phyloP scores from a whole-genome alignment of 2,797 vertebrate species.

The Sebastes iracundus region DNA sequence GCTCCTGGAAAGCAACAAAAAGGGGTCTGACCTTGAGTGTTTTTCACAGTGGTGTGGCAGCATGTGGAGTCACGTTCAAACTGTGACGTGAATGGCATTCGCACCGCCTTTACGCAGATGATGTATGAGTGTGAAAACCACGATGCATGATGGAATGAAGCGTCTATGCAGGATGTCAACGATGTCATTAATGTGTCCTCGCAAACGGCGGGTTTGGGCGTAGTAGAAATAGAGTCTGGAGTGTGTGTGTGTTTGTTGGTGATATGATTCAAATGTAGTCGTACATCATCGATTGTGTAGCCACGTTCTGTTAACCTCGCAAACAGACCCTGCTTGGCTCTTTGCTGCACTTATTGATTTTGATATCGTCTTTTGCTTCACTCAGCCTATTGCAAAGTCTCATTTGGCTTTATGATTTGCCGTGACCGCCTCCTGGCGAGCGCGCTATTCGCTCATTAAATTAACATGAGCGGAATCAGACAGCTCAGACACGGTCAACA shows the following conservation, averaged over 20 bases:
- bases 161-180: slow-evolving; percentile 25
- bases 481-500: slow-evolving; percentile 53
- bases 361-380: slow-evolving; percentile 56
- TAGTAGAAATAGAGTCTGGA: not conserved
- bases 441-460: slow-evolving; percentile 62
- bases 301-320: slow-evolving; percentile 30
- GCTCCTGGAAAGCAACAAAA: slow-evolving; percentile 32
- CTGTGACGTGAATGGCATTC: slow-evolving; percentile 30
- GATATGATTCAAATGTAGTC: slow-evolving; percentile 31
- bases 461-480: slow-evolving; percentile 59
- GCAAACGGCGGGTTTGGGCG: not conserved
- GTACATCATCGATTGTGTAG: slow-evolving; percentile 35
- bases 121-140: slow-evolving; percentile 21
- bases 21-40: slow-evolving; percentile 57
- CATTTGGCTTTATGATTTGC: slow-evolving; percentile 61
- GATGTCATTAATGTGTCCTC: slow-evolving; percentile 33
- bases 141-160: slow-evolving; percentile 12
- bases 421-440: slow-evolving; percentile 55
- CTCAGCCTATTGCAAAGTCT: slow-evolving; percentile 57
- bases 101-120: slow-evolving; percentile 1
- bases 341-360: slow-evolving; percentile 63
- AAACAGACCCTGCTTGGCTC: slow-evolving; percentile 36
- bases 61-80: slow-evolving; percentile 3
- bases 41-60: slow-evolving; percentile 31
- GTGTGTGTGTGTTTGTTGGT: slow-evolving; percentile 18